These are phyloP conservation scores for Muschampia plurimacula DNA, from an alignment of 2,888 invertebrate species.

Conservation along the genomic window DNA sequence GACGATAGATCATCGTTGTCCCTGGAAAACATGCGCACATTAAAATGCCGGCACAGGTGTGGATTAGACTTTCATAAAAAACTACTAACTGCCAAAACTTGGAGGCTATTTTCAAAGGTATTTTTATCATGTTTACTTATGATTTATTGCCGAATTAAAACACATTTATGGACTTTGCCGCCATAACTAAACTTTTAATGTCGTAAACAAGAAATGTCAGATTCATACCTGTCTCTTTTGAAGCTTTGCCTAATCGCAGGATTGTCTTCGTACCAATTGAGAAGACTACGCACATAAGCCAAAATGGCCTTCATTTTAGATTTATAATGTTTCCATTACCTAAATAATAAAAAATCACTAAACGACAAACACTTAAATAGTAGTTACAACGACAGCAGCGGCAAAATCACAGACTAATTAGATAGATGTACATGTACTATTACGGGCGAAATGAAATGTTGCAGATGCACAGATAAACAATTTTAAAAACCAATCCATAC, in stretches of 20 bases:
- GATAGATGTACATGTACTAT: too few relatives aligned
- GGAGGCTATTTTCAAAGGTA: constrained; percentile 69
- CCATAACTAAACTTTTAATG: constrained; percentile 73
- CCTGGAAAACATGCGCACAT: constrained; percentile 58
- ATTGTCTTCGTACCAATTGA: constrained; percentile 71
- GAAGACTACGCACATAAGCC: constrained; percentile 73
- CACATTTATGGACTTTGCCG: constrained; percentile 71
- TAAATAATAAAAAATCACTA: constrained; percentile 46
- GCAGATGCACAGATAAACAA: too few relatives aligned
- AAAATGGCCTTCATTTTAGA: constrained; percentile 77
- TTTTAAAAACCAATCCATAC: too few relatives aligned
- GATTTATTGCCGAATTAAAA: neutral
- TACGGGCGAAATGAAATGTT: too few relatives aligned
- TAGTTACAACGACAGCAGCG: constrained; percentile 2
- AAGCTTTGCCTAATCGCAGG: constrained; percentile 62
- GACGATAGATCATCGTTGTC: constrained; percentile 71
- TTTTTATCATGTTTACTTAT: constrained; percentile 61
- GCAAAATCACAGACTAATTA: neutral
- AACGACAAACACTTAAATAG: constrained; percentile 46
- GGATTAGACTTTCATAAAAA: neutral
- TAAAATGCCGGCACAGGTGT: constrained; percentile 2
- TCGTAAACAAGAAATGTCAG: constrained; percentile 81
- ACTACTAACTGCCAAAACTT: constrained; percentile 75
- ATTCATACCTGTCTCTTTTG: constrained; percentile 79
- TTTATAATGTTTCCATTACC: constrained; percentile 71